A percentile compares a stretch with the other conserved stretches of the same genome.
phyloP scores from a whole-genome alignment of 2,113 vertebrate genomes.

The Ophiodon elongatus region DNA sequence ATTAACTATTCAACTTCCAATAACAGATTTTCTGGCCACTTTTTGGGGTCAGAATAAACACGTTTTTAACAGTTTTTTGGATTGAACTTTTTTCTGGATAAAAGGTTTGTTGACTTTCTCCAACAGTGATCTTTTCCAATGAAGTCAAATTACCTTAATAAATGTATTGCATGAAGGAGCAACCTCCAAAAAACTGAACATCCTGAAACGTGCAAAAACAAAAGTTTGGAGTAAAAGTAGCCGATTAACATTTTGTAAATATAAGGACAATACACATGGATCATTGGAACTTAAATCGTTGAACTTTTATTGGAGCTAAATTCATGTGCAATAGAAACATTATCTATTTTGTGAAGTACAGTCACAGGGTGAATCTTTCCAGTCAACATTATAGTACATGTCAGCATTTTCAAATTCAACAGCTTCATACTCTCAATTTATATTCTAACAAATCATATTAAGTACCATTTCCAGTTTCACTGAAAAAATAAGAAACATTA shows the following conservation, averaged over 20 bases:
- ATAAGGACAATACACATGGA: not conserved
- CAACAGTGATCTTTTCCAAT: not conserved
- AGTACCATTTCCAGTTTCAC: slow-evolving; percentile 33
- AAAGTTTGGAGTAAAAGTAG: not conserved
- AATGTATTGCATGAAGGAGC: not conserved
- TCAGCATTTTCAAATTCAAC: slow-evolving; percentile 2
- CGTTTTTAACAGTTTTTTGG: not conserved
- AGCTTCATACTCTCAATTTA: not conserved
- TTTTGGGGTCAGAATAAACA: not conserved
- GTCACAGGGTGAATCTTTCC: slow-evolving; percentile 28
- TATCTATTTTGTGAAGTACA: slow-evolving; percentile 16
- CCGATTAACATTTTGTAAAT: not conserved
- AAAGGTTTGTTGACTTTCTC: not conserved
- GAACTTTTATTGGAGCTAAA: slow-evolving; percentile 47
- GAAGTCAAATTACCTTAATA: not conserved
- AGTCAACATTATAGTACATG: slow-evolving; percentile 21
- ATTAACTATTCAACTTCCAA: not conserved
- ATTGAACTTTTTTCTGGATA: not conserved
- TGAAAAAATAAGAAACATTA: slow-evolving; percentile 33
- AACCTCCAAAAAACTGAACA: not conserved
- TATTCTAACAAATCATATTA: slow-evolving; percentile 23
- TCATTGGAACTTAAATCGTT: slow-evolving; percentile 19
- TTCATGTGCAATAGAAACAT: slow-evolving; percentile 33
- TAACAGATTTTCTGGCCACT: not conserved
- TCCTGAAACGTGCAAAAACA: not conserved